A percentile compares a stretch with the other conserved stretches of the same genome.
These are phyloP conservation scores for Antedon mediterranea DNA, from an alignment of 53 echinoderm and acorn worm species.

Conservation along the genomic window DNA sequence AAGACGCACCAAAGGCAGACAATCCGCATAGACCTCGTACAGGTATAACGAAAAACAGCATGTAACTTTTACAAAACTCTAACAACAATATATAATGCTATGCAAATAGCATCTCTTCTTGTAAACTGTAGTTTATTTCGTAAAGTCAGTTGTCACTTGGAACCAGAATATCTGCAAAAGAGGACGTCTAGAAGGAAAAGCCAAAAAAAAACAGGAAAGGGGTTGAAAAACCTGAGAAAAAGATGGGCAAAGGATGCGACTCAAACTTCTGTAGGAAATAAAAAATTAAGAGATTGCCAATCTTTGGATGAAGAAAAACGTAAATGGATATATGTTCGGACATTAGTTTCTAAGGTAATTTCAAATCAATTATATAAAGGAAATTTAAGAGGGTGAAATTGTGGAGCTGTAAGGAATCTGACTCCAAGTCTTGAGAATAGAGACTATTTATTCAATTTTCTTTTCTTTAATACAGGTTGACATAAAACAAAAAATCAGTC, in stretches of 20 bases:
- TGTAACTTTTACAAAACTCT: no score
- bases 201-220: neutral
- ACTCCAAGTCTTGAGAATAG: no score
- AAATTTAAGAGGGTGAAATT: no score
- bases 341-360: conserved; percentile 12
- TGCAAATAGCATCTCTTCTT: neutral
- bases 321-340: neutral
- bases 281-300: neutral
- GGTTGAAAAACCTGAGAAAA: neutral
- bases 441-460: no score
- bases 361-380: neutral
- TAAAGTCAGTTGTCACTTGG: no score
- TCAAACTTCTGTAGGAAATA: neutral
- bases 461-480: neutral
- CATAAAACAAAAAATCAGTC: conserved; percentile 4
- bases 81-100: no score
- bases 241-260: neutral
- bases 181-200: neutral
- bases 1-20: no score
- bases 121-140: no score
- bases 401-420: neutral
- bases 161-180: neutral
- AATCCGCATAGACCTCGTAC: neutral
- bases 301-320: neutral
- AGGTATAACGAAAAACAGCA: neutral